phyloP scores from a whole-genome alignment of 2,888 invertebrate species.

The Tuberolachnus salignus region DNA sequence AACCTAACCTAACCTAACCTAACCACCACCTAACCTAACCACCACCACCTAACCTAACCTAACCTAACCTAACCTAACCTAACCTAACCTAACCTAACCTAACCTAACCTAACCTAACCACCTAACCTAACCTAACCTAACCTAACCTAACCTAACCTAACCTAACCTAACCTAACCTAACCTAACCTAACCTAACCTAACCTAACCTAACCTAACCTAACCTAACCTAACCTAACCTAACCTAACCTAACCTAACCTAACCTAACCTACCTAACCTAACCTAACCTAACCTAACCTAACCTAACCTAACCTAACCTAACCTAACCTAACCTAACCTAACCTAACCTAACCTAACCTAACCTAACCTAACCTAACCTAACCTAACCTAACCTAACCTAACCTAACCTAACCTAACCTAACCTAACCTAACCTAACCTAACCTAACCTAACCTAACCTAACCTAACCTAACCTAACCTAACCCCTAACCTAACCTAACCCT shows the following conservation, averaged over 20 bases:
- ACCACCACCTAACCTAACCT: too few species aligned
- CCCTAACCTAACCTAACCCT: slow-evolving; percentile 58
- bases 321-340: not conserved
- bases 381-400: slow-evolving; percentile 56
- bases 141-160: too few species aligned
- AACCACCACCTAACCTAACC: too few species aligned
- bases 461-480: slow-evolving; percentile 58
- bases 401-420: slow-evolving; percentile 57
- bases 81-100: too few species aligned
- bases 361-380: slow-evolving; percentile 55
- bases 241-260: slow-evolving; percentile 16
- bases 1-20: too few species aligned
- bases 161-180: too few species aligned
- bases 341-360: slow-evolving; percentile 28
- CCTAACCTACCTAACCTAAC: slow-evolving; percentile 52
- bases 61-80: too few species aligned
- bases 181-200: slow-evolving; percentile 45
- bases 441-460: slow-evolving; percentile 57
- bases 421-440: slow-evolving; percentile 55
- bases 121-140: slow-evolving; percentile 41
- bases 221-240: slow-evolving; percentile 21
- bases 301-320: slow-evolving; percentile 45
- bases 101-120: too few species aligned
- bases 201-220: slow-evolving; percentile 40
- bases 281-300: slow-evolving; percentile 34